Percentiles rank a stretch among this genome's conserved stretches.
phyloP scores from a whole-genome alignment of 2,888 invertebrate genomes.

The Eristalis intricaria region DNA sequence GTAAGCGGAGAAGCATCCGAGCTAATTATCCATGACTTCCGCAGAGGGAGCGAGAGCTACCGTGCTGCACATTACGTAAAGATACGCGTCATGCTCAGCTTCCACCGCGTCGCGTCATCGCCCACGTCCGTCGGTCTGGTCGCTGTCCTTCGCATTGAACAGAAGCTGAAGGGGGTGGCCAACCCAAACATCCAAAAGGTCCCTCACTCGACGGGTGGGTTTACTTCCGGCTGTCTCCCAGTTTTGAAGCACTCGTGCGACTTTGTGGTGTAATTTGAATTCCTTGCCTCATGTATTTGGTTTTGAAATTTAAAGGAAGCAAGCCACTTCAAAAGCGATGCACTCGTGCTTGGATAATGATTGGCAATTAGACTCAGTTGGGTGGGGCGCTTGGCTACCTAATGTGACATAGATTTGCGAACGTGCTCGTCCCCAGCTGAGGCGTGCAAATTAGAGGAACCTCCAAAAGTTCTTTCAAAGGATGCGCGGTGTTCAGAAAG shows the following conservation, averaged over 20 bases:
- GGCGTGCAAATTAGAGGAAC: not conserved
- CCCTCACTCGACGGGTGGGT: not conserved
- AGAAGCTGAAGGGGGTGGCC: not conserved
- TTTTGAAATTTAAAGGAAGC: not conserved
- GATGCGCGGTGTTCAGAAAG: too few species aligned
- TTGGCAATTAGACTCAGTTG: not conserved
- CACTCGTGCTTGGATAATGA: not conserved
- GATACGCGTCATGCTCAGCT: not conserved
- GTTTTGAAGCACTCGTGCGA: not conserved
- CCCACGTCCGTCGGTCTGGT: too few species aligned
- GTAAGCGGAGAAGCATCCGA: conserved; percentile 6
- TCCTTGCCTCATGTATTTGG: not conserved
- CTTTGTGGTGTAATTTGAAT: not conserved
- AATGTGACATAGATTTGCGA: not conserved
- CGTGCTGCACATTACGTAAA: not conserved
- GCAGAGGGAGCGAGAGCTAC: not conserved
- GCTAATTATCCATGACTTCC: conserved; percentile 5
- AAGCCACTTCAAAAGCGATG: not conserved
- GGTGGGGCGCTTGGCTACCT: not conserved
- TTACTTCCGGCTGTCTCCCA: not conserved
- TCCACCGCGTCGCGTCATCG: not conserved
- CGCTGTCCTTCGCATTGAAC: not conserved
- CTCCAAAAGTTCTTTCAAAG: too few species aligned
- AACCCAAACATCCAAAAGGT: not conserved
- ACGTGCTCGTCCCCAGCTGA: not conserved